These are phyloP conservation scores for Trachelus stipa DNA, from an alignment of 2,888 invertebrate species.

Conservation along the genomic window DNA sequence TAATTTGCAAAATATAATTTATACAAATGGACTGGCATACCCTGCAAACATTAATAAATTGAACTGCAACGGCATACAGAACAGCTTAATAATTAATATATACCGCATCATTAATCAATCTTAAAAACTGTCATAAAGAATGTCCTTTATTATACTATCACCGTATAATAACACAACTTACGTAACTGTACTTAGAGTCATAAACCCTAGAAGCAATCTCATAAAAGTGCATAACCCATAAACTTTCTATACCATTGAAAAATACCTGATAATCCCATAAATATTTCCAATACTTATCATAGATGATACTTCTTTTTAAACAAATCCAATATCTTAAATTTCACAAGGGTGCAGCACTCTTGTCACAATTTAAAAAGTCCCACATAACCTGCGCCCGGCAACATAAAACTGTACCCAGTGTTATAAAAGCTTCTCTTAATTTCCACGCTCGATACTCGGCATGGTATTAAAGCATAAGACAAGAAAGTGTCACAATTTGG, in stretches of 20 bases:
- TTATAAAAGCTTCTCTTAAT: neutral
- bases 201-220: neutral
- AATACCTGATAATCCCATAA: neutral
- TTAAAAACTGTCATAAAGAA: neutral
- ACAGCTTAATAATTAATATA: neutral
- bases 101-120: neutral
- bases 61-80: neutral
- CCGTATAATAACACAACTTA: neutral
- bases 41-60: neutral
- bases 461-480: neutral
- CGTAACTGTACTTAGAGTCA: neutral
- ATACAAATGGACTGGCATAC: neutral
- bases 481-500: neutral
- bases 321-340: neutral
- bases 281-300: neutral
- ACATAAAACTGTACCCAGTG: neutral
- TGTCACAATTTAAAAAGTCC: neutral
- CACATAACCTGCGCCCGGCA: neutral
- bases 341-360: neutral
- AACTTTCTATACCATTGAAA: neutral
- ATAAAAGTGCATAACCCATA: neutral
- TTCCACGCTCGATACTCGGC: neutral
- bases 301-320: neutral
- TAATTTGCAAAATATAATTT: neutral
- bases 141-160: neutral